A percentile compares a stretch with the other conserved stretches of the same genome.
Conservation (phyloP, 2,113 vertebrate species). For the Nibea coibor region DNA sequence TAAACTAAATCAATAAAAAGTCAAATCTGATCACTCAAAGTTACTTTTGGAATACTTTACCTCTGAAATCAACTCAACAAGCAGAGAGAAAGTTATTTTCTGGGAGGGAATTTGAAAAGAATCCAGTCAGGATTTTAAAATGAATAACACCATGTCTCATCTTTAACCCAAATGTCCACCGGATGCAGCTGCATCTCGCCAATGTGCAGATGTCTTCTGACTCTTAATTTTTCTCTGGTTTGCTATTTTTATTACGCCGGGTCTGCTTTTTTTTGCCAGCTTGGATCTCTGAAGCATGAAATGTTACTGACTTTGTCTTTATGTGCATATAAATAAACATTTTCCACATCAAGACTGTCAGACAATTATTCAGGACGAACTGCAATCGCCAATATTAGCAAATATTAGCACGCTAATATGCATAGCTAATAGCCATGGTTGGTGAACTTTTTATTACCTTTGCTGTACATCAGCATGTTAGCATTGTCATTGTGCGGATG, state of each 20-base stretch:
- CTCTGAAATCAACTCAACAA: neutral
- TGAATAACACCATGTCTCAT: neutral
- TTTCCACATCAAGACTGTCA: neutral
- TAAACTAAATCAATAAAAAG: slow-evolving; percentile 1
- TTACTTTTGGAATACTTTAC: slow-evolving; percentile 21
- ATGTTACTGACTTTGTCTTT: neutral
- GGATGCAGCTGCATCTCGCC: neutral
- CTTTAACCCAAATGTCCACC: neutral
- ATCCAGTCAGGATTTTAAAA: neutral
- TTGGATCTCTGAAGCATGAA: neutral
- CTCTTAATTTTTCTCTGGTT: neutral
- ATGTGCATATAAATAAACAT: neutral
- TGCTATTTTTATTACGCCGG: neutral
- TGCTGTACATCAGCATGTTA: neutral
- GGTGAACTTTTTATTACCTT: neutral
- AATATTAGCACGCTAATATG: neutral
- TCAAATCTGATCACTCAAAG: slow-evolving; percentile 21
- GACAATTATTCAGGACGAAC: neutral
- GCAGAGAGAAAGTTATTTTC: neutral
- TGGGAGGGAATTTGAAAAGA: neutral
- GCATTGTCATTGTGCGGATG: neutral
- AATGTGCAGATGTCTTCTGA: neutral
- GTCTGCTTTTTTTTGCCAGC: neutral
- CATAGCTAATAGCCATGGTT: neutral
- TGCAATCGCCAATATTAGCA: neutral